These are phyloP conservation scores for Digitonthophagus gazella DNA, from an alignment of 2,888 invertebrate species.

Conservation along the genomic window DNA sequence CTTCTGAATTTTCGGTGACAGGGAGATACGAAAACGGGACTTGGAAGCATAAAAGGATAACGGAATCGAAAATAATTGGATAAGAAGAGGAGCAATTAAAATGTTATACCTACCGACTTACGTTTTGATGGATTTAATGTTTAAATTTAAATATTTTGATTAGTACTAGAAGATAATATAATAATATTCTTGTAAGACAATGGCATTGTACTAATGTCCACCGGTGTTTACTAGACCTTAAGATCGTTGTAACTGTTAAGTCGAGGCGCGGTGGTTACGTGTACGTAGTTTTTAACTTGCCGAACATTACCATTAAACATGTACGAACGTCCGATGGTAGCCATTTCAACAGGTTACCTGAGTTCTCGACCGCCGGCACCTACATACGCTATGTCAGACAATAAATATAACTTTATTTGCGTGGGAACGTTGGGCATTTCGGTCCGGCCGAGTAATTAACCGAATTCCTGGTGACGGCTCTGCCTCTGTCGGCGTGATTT, in stretches of 20 bases:
- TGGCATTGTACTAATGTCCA: not conserved
- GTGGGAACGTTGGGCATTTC: conserved; percentile 39
- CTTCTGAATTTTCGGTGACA: not conserved
- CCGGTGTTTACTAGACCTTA: not conserved
- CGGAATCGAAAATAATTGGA: not conserved
- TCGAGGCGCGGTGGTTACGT: not conserved
- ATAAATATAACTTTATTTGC: conserved; percentile 41
- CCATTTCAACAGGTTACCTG: conserved; percentile 8
- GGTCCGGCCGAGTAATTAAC: conserved; percentile 15
- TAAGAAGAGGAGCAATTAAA: not conserved
- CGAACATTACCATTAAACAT: conserved; percentile 16
- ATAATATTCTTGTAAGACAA: not conserved
- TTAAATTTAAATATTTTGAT: no score
- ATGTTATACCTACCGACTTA: not conserved
- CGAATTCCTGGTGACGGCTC: conserved; percentile 8
- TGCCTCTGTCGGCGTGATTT: conserved; percentile 1
- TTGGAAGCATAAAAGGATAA: not conserved
- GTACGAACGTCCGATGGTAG: conserved; percentile 14
- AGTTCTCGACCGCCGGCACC: conserved; percentile 26
- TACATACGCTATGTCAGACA: conserved; percentile 28
- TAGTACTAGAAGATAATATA: no score
- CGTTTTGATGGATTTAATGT: no score
- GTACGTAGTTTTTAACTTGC: conserved; percentile 15
- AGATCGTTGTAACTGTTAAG: conserved; percentile 15
- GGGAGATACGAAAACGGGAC: not conserved